Base-by-base conservation (phyloP, 2,113 vertebrate species). In the Grammomys surdaster region DNA sequence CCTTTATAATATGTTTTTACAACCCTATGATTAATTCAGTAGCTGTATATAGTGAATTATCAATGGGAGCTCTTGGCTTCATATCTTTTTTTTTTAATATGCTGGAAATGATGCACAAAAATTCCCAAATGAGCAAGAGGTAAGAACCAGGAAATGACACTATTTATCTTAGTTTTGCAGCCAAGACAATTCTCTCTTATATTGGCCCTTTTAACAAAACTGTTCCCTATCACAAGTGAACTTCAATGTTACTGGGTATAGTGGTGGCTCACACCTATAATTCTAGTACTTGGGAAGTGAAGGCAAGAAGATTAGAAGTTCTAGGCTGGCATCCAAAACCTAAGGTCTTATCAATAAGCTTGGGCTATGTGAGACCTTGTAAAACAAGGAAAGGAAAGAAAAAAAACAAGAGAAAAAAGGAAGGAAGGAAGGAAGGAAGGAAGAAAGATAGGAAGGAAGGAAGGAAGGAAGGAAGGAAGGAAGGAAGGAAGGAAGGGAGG, bases 21-120 rank as follows among this genome's bases (percentile, higher is more conserved):
- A 60, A 76, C 51, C 5, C 56, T 40, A 69, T 81, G 70, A 51
- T 90, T 94, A 91, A 90, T 81, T 94, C 54, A 92, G 11, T 88
- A 65, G 1, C 40, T 91, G 28, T 10, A 70, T 58, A 85, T 5
- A 85, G 12, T 48, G 16, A 90, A 77, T 75, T 16, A 2, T 72
- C 56, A 94, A 40, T 69, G 14, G 17, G 36, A 65, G 51, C 26
- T 92, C 16, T 56, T 87, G n/a, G 31, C 48, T 92, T 63, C 40
- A 69, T 84, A 51, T 92, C 40, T 94, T 16, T 93, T 16, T 16
- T 26, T 89, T 91, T 11, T 16, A 33, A 40, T 40, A 40, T 40
- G 40, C 2, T 60, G 22, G 43, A 11, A 90, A 93, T 43, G 3
- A 24, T 26, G 51, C 60, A 90, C 28, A 63, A 87, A 85, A 93